Percentiles rank a stretch among this genome's conserved stretches.
Evolutionary conservation across 2,113 vertebrate species (phyloP).

Genomic region (Sapayoa aenigma): DNA sequence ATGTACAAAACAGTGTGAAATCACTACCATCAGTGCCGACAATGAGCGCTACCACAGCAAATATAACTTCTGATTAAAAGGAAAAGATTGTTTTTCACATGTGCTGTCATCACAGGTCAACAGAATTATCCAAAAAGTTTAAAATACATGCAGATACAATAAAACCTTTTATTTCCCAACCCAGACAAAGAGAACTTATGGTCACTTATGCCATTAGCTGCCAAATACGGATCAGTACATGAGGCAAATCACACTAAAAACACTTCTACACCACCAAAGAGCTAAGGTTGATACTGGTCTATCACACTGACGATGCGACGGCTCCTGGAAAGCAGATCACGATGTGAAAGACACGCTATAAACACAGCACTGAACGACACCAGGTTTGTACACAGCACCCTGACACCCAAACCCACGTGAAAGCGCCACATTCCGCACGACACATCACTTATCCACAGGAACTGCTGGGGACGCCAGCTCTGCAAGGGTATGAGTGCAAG

Average conservation of each 20-base stretch:
- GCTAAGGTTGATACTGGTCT: not conserved
- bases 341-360: not conserved
- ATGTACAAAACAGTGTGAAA: slow-evolving; percentile 9
- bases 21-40: not conserved
- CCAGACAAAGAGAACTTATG: slow-evolving; percentile 7
- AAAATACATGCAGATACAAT: slow-evolving; percentile 56
- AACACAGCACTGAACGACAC: not conserved
- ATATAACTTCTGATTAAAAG: not conserved
- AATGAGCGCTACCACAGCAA: not conserved
- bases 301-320: not conserved
- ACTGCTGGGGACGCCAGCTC: not conserved
- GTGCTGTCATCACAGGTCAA: not conserved
- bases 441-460: not conserved
- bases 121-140: slow-evolving; percentile 20
- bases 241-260: slow-evolving; percentile 1
- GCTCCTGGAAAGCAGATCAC: not conserved
- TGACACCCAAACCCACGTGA: not conserved
- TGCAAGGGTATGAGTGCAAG: not conserved
- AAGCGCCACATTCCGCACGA: not conserved
- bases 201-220: slow-evolving; percentile 44
- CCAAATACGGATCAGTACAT: slow-evolving; percentile 23
- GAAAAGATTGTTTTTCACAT: not conserved
- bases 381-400: not conserved
- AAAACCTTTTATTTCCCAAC: slow-evolving; percentile 44
- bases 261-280: not conserved